phyloP scores from a whole-genome alignment of 1,140 invertebrate genomes.

The Eumaeus atala region DNA sequence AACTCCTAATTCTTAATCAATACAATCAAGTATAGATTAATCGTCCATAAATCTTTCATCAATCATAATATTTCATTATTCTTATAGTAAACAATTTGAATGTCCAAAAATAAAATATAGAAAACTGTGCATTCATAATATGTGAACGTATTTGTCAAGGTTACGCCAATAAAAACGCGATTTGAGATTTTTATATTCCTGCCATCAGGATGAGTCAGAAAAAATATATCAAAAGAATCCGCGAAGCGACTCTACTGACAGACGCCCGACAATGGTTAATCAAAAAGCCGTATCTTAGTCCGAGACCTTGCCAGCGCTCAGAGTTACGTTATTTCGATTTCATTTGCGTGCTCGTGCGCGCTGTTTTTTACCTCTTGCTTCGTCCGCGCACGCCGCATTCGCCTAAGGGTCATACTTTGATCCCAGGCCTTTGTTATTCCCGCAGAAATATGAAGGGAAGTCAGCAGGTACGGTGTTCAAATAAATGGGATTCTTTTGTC shows the following conservation, averaged over 20 bases:
- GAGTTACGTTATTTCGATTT: constrained; percentile 67
- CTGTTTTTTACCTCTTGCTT: constrained; percentile 50
- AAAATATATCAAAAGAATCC: constrained; percentile 39
- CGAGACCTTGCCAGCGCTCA: constrained; percentile 42
- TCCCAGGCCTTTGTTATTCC: constrained; percentile 59
- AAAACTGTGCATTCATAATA: no score
- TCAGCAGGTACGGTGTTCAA: constrained; percentile 38
- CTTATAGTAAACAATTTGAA: no score
- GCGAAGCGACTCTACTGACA: constrained; percentile 37
- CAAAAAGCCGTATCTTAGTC: constrained; percentile 66
- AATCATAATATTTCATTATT: no score
- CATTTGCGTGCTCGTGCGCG: constrained; percentile 65
- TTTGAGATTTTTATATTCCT: constrained; percentile 13
- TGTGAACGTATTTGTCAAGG: background rate
- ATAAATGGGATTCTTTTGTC: constrained; percentile 62
- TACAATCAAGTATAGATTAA: constrained; percentile 9
- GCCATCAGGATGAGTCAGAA: constrained; percentile 37
- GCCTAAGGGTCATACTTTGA: constrained; percentile 57
- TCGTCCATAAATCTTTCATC: background rate
- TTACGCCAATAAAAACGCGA: background rate
- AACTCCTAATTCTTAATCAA: background rate
- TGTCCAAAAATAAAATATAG: no score
- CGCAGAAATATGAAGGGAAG: constrained; percentile 62
- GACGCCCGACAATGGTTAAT: constrained; percentile 61
- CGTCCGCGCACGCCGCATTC: constrained; percentile 34